Conservation (phyloP, 2,888 invertebrate genomes). For the Rhaphigaster nebulosa region DNA sequence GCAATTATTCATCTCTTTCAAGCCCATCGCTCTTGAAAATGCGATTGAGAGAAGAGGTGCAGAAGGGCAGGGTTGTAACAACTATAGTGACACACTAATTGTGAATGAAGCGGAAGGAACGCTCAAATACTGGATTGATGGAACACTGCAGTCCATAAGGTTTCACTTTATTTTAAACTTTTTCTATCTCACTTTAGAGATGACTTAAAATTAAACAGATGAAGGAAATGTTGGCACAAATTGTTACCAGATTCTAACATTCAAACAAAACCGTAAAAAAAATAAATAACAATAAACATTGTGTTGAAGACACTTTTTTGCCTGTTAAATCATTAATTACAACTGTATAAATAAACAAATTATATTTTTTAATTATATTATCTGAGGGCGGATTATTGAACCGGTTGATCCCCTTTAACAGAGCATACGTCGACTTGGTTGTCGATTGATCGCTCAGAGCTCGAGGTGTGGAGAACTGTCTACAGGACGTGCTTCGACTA, state of each 20-base stretch:
- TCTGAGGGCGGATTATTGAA: not conserved
- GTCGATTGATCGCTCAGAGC: not conserved
- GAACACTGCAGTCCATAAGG: too few relatives aligned
- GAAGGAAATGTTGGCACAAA: too few relatives aligned
- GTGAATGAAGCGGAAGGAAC: not conserved
- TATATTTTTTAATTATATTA: too few relatives aligned
- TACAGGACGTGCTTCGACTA: not conserved
- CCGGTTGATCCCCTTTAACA: not conserved
- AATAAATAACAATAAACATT: too few relatives aligned
- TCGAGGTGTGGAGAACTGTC: not conserved
- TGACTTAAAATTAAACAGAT: too few relatives aligned
- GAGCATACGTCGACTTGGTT: conserved; percentile 3
- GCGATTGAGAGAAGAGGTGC: not conserved
- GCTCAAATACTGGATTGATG: not conserved
- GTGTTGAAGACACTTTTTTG: too few relatives aligned
- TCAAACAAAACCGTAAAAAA: too few relatives aligned
- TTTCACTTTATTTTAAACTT: too few relatives aligned
- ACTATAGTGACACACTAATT: not conserved
- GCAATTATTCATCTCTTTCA: conserved; percentile 24
- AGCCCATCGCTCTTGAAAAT: not conserved
- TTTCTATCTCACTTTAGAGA: too few relatives aligned
- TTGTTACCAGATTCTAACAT: too few relatives aligned
- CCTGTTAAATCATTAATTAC: too few relatives aligned
- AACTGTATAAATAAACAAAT: too few relatives aligned
- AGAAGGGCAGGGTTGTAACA: not conserved